Evolutionary conservation across 2,888 invertebrate species (phyloP), one percentile per base, ranked within the genome.

Genomic region (Drosophila kambysellisi): DNA sequence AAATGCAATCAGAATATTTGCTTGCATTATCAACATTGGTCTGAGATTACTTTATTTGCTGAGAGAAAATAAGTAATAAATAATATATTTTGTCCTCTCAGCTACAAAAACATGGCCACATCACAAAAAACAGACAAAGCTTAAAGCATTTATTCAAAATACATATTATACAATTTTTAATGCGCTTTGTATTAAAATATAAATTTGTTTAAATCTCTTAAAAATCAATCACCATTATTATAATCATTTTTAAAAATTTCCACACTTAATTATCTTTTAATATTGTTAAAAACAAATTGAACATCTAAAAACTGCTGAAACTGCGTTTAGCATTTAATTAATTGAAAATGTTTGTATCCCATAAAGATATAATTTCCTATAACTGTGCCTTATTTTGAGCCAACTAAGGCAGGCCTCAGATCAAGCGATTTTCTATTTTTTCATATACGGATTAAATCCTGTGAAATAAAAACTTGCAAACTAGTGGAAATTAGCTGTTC

Each of bases 1-100:
- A 67, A 72, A 68, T 70, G 72, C 77, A 86, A 80, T 83, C 81
- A 71, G 67, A 60, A 61, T 62, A 60, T 69, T 76, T 50, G 53
- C 58, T 50, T 66, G 37, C 68, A 62, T 56, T 72, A 54, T 61
- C 41, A 41, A 64, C 39, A n/a, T 9, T 8, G 50, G 46, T 32
- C 50, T 54, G 50, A 39, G 20, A 35, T 30, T 39, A 48, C 25
- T 48, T 20, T 30, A 53, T 58, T 39, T 35, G n/a, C 35, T 33
- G 7, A 32, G 20, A 29, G 32, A 30, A 17, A 32, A 15, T 35
- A 58, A 54, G 25, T 12, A 25, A 39, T 37, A 50, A 41, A 15
- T 0, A 3, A 11, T 25, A 8, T 4, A 25, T 25, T 46, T 25
- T 8, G 0, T 15, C 15, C 46, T 2, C 46, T 4, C 20, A 46